A percentile compares a stretch with the other conserved stretches of the same genome.
phyloP scores from a whole-genome alignment of 2,797 vertebrate genomes.

The Dicrostonyx torquatus region DNA sequence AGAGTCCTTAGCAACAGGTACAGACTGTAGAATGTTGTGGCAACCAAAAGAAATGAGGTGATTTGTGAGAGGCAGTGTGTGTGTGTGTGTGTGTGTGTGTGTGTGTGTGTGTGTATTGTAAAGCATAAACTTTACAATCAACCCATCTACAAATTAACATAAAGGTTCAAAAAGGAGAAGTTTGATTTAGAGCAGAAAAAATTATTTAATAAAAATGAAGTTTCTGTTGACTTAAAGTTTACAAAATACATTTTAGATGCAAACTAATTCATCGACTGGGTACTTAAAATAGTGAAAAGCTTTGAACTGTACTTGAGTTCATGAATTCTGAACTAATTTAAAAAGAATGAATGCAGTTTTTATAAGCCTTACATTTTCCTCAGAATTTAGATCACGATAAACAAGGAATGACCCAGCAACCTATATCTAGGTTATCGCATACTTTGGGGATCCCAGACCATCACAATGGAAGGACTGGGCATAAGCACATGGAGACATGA shows the following conservation, averaged over 20 bases:
- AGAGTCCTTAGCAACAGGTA: conserved; percentile 69
- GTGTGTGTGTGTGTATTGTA: conserved; percentile 34
- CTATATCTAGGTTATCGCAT: not conserved
- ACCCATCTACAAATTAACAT: conserved; percentile 33
- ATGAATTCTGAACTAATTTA: conserved; percentile 5
- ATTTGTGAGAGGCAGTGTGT: conserved; percentile 17
- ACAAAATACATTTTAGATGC: conserved; percentile 26
- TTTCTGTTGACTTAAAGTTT: conserved; percentile 5
- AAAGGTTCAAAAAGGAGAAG: conserved; percentile 28
- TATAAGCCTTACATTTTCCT: not conserved
- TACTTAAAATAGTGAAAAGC: conserved; percentile 14
- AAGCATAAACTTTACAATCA: conserved; percentile 37
- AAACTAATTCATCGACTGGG: conserved; percentile 9
- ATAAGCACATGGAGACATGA: not conserved
- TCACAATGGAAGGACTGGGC: not conserved
- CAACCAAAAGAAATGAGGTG: conserved; percentile 55
- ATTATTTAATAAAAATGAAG: conserved; percentile 38
- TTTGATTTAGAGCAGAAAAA: conserved; percentile 36
- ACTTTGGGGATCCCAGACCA: not conserved
- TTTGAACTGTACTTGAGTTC: conserved; percentile 12
- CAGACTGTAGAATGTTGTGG: conserved; percentile 52
- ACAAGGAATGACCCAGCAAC: not conserved
- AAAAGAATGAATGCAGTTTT: conserved; percentile 1
- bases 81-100: conserved; percentile 19
- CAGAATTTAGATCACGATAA: conserved; percentile 8